Base-by-base conservation (phyloP, 2,888 invertebrate species). In the Reticulitermes lucifugus region DNA sequence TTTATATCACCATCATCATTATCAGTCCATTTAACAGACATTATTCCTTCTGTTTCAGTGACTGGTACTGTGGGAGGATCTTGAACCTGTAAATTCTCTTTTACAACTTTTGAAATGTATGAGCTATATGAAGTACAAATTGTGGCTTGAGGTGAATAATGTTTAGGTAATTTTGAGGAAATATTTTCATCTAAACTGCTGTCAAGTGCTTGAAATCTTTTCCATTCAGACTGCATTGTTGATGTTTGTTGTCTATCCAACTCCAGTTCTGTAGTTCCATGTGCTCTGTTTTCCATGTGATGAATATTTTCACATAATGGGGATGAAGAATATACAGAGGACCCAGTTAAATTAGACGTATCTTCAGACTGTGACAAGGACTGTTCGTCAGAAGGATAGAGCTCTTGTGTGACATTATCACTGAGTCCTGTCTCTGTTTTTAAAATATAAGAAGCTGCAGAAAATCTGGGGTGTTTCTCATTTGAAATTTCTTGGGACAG, bases 11-110 rank as follows among this genome's bases (percentile, higher is more conserved):
- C n/a, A n/a, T 46, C n/a, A 65, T n/a, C 41, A 46, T 77, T n/a
- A n/a, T 77, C 77, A 77, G 43, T 77, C 46, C 77, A 77, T 46
- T 77, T 77, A 21, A 18, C 9, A 46, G 77, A 46, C 9, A 6
- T 77, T 43, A 77, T 7, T n/a, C 22, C 6, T 46, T 46, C 46
- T 10, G 51, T 12, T 0, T 73, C 43, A 18, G 73, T 35, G 18
- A 21, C 46, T 41, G 77, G 14, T 41, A n/a, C 46, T 46, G n/a
- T 4, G n/a, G 77, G 22, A 46, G 77, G 9, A 51, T 77, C 77
- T 9, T 46, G 29, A 25, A n/a, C 21, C 35, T 77, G 6, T 77
- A 77, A 77, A 77, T 18, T 43, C 22, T 43, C 41, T 14, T 77
- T 77, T 77, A 1, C 46, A 46, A 9, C 21, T 46, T 21, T 77